Percentiles rank a stretch among this genome's conserved stretches.
Evolutionary conservation across 2,113 vertebrate genomes (phyloP).

Genomic region (Hemicordylus capensis): DNA sequence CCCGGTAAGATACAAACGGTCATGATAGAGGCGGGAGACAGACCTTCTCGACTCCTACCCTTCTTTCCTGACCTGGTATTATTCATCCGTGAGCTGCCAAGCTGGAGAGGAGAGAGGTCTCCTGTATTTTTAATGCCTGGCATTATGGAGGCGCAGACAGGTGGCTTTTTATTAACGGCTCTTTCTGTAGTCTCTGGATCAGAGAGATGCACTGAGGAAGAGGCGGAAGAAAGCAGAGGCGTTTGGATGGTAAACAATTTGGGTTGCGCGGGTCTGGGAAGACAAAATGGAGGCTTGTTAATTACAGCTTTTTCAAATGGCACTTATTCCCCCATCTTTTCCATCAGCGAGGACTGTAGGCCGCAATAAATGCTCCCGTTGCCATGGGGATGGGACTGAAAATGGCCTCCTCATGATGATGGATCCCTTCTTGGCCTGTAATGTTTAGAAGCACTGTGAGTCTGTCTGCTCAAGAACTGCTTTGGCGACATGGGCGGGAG

Average conservation of each 20-base stretch:
- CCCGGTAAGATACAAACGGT: not conserved
- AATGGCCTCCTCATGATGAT: not conserved
- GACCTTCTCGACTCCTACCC: not conserved
- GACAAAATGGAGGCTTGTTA: not conserved
- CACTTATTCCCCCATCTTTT: not conserved
- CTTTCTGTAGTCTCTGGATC: not conserved
- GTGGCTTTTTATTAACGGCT: not conserved
- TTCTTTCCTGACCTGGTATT: not conserved
- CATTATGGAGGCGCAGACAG: not conserved
- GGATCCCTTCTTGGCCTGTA: not conserved
- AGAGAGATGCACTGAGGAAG: not conserved
- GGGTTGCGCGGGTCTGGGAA: not conserved
- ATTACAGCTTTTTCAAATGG: not conserved
- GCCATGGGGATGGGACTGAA: slow-evolving; percentile 4
- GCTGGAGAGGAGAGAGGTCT: not conserved
- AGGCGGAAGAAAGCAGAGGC: no score
- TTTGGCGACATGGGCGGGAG: not conserved
- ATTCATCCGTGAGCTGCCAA: not conserved
- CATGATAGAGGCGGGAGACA: not conserved
- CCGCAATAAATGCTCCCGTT: not conserved
- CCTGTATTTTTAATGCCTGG: slow-evolving; percentile 16
- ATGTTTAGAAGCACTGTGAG: not conserved
- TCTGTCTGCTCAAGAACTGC: not conserved
- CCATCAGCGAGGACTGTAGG: not conserved
- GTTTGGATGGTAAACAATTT: not conserved